phyloP scores from a whole-genome alignment of 2,888 invertebrate species.

The Sarcophaga carnaria region DNA sequence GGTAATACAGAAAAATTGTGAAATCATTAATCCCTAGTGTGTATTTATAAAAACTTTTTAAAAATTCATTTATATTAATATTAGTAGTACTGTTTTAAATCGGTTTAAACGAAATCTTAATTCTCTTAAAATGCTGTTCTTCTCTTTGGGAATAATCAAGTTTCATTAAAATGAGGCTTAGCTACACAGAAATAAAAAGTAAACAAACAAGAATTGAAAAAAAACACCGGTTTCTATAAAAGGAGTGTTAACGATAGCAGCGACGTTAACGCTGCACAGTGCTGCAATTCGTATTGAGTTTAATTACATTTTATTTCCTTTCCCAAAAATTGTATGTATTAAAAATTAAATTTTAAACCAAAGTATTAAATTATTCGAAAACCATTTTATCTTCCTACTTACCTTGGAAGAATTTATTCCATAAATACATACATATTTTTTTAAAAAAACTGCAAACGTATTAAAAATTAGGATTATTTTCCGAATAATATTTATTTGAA shows the following conservation, averaged over 20 bases:
- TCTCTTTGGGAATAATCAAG: slow-evolving; percentile 12
- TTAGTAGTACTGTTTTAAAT: too few relatives aligned
- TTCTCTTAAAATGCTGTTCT: neutral
- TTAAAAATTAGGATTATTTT: too few relatives aligned
- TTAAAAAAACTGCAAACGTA: too few relatives aligned
- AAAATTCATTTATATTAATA: too few relatives aligned
- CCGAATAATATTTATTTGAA: too few relatives aligned
- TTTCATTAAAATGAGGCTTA: slow-evolving; percentile 26
- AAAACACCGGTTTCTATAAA: slow-evolving; percentile 60
- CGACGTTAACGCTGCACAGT: neutral
- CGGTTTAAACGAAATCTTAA: too few relatives aligned
- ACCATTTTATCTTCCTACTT: neutral
- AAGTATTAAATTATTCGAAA: neutral
- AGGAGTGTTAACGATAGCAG: slow-evolving; percentile 25
- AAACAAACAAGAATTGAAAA: slow-evolving; percentile 19
- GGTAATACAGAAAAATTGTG: too few relatives aligned
- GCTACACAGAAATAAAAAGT: slow-evolving; percentile 9
- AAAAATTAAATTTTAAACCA: neutral
- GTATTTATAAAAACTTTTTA: too few relatives aligned
- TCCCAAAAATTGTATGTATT: neutral
- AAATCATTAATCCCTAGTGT: too few relatives aligned
- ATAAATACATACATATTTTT: too few relatives aligned
- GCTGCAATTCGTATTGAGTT: neutral
- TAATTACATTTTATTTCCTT: too few relatives aligned
- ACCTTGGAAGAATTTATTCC: too few relatives aligned